These are phyloP conservation scores for Pseudomugil gertrudae DNA, from an alignment of 2,797 vertebrate species.

Conservation along the genomic window DNA sequence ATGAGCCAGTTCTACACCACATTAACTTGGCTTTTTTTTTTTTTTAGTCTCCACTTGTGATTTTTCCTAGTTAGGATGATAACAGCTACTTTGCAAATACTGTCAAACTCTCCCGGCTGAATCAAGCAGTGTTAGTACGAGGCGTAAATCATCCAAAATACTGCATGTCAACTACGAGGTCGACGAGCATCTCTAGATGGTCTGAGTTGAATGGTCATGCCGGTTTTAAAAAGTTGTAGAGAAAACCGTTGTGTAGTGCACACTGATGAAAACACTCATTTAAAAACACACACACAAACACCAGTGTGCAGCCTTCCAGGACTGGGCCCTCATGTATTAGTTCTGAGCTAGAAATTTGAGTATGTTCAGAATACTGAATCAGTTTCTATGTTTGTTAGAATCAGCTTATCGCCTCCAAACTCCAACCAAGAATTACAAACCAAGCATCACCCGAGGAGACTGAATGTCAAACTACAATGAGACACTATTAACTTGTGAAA, in stretches of 20 bases:
- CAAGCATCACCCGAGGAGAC: neutral
- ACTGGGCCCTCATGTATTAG: conserved; percentile 37
- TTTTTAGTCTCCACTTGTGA: conserved; percentile 7
- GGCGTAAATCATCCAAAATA: neutral
- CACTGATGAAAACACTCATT: conserved; percentile 29
- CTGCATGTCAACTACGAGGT: conserved; percentile 7
- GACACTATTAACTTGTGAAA: neutral
- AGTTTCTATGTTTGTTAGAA: conserved; percentile 15
- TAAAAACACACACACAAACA: neutral
- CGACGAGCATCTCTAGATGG: conserved; percentile 6
- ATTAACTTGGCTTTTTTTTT: conserved; percentile 2
- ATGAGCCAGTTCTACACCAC: neutral
- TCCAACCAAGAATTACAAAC: conserved; percentile 3
- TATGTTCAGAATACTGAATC: conserved; percentile 20
- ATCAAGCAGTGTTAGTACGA: neutral
- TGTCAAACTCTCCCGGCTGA: neutral
- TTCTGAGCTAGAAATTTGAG: conserved; percentile 32
- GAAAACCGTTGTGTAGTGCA: conserved; percentile 13
- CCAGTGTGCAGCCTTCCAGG: conserved; percentile 13
- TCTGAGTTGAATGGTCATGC: conserved; percentile 2
- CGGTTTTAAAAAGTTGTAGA: conserved; percentile 20
- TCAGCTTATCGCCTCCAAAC: conserved; percentile 10
- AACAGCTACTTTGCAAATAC: conserved; percentile 7
- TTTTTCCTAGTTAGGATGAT: conserved; percentile 4
- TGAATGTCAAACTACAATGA: conserved; percentile 8